Percentiles rank a stretch among this genome's conserved stretches.
These are phyloP conservation scores for Acanthurus lineatus DNA, from an alignment of 2,797 vertebrate species.

Conservation along the genomic window DNA sequence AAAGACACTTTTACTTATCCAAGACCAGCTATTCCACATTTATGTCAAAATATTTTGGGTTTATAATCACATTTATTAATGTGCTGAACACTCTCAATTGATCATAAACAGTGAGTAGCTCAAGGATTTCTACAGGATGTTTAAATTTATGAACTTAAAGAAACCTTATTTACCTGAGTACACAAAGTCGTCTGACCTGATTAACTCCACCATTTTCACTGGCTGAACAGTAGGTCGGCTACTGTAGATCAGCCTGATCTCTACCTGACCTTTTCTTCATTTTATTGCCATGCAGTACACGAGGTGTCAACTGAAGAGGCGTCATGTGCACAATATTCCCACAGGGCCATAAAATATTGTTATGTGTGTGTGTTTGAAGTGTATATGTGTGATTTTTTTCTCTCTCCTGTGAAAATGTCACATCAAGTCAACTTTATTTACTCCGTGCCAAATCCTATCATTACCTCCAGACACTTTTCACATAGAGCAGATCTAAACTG, in stretches of 20 bases:
- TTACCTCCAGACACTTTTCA: too few species aligned
- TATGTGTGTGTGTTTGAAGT: too few species aligned
- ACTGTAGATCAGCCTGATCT: neutral
- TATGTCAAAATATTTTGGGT: constrained; percentile 17
- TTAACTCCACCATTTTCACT: neutral
- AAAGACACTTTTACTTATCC: neutral
- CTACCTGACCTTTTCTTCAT: constrained; percentile 4
- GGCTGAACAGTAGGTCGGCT: constrained; percentile 11
- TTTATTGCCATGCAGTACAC: neutral
- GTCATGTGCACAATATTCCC: neutral
- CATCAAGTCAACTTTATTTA: too few species aligned
- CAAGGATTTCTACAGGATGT: constrained; percentile 16
- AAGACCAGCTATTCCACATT: neutral
- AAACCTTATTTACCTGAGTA: neutral
- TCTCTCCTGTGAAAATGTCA: neutral
- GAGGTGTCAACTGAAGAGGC: neutral
- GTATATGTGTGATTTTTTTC: neutral
- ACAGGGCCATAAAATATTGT: neutral
- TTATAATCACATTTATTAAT: constrained; percentile 3
- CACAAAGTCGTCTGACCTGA: constrained; percentile 2
- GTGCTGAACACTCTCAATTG: neutral
- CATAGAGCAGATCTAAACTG: too few species aligned
- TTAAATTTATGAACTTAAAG: constrained; percentile 1
- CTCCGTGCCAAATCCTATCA: too few species aligned
- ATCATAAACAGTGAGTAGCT: constrained; percentile 16